Evolutionary conservation across 2,888 invertebrate species (phyloP), one percentile per base, ranked within the genome.

Genomic region (Oxyteleia sp.): DNA sequence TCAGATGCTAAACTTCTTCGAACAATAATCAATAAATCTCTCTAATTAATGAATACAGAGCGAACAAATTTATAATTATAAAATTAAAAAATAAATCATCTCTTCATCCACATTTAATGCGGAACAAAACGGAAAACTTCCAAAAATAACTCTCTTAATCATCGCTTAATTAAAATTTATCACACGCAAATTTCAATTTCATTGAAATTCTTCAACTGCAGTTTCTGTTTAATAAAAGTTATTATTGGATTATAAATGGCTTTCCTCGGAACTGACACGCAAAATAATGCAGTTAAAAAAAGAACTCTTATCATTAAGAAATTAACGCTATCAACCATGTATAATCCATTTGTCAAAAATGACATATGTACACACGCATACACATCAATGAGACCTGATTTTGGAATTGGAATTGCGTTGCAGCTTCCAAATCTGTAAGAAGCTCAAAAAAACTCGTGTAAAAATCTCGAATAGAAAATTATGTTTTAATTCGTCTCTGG

Each of bases 391-490:
- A 32, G 13, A 29, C 29, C 13, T 49, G 32, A 71, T 23, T 41
- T n/a, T 7, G n/a, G n/a, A n/a, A n/a, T n/a, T 26, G 20, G 41
- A n/a, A 32, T 35, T 61, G 47, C 38, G 38, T 15, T 57, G 66
- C 55, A 75, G 29, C 43, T 57, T 20, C 18, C 47, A 66, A 57
- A 55, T 29, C n/a, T 23, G 35, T 38, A 26, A 35, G 29, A 76
- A 66, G 64, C 16, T 57, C 35, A 20, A 41, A 61, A n/a, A 63
- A 53, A 71, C 13, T 59, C 20, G 55, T n/a, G 32, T 63, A 45
- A 45, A 74, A 45, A 45, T 74, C 1, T 55, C 18, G 59, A 74
- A 45, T 75, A 75, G 2, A 63, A 75, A 57, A 75, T 55, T 63
- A 35, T 45, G 1, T 13, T 71, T 32, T 13, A 64, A 47, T 64